Evolutionary conservation across 2,888 invertebrate species (phyloP).

Genomic region (Mesorhabditis spiculigera): DNA sequence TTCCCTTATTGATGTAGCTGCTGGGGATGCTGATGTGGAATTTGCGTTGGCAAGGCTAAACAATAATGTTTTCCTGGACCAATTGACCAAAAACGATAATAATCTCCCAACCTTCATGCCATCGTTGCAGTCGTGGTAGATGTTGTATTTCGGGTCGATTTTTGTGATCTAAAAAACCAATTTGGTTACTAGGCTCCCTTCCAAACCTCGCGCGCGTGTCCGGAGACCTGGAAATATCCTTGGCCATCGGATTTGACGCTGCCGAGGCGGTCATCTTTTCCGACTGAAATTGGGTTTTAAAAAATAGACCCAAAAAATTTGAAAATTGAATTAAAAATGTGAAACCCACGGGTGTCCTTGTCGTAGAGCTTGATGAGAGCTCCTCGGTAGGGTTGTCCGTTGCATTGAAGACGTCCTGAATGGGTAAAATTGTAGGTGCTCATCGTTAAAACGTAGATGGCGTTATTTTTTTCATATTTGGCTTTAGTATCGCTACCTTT

Average conservation of each 20-base stretch:
- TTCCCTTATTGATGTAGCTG: conserved; percentile 34
- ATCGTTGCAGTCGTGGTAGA: conserved; percentile 40
- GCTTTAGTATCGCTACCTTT: background rate
- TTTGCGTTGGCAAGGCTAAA: conserved; percentile 39
- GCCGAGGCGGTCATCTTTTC: background rate
- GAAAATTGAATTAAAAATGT: too few species aligned
- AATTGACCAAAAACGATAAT: background rate
- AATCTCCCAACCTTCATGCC: conserved; percentile 20
- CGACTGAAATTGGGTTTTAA: background rate
- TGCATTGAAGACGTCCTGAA: conserved; percentile 2
- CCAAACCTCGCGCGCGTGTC: background rate
- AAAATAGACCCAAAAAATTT: background rate
- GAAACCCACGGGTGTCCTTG: background rate
- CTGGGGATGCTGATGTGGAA: conserved; percentile 42
- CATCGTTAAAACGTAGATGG: background rate
- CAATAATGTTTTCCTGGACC: background rate
- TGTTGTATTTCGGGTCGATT: conserved; percentile 38
- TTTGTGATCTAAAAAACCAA: conserved; percentile 17
- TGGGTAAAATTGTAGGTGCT: background rate
- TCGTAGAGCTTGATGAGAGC: conserved; percentile 1
- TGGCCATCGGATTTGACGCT: background rate
- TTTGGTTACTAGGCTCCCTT: background rate
- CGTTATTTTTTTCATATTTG: background rate
- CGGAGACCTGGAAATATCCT: background rate
- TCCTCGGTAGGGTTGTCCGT: background rate